These are phyloP conservation scores for Octomys mimax DNA, from an alignment of 2,797 vertebrate species.

Conservation along the genomic window DNA sequence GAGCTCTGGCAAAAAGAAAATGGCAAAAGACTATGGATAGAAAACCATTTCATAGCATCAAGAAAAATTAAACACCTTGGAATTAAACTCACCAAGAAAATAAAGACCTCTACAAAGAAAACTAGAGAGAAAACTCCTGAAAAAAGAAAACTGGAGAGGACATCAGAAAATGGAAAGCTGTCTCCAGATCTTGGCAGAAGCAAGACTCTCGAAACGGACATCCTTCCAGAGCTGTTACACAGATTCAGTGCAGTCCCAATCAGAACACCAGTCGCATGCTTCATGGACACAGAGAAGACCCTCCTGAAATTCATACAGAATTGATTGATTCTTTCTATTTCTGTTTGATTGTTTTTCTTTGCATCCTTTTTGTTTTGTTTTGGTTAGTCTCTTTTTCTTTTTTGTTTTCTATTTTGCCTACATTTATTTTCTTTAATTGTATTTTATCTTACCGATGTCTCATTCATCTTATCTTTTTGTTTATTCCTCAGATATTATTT, in stretches of 20 bases:
- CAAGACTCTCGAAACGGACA: not conserved
- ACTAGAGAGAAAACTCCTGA: not conserved
- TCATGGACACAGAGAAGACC: not conserved
- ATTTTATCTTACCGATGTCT: not conserved
- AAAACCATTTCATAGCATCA: no score
- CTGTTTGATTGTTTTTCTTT: not conserved
- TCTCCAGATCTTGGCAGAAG: not conserved
- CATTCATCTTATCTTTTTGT: not conserved
- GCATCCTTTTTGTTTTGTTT: not conserved
- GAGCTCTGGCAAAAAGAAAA: no score
- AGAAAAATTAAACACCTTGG: no score
- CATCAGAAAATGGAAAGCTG: not conserved
- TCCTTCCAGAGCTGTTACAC: not conserved
- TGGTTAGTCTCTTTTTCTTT: not conserved
- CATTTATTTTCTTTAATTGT: not conserved
- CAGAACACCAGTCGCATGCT: not conserved
- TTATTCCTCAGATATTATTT: not conserved
- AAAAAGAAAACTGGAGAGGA: not conserved
- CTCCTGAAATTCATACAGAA: not conserved
- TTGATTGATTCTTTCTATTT: not conserved
- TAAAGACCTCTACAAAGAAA: not conserved
- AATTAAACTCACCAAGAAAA: not conserved
- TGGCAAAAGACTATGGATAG: no score
- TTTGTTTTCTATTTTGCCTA: not conserved
- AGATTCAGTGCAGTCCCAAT: not conserved